These are phyloP conservation scores for Eidolon helvum DNA, from an alignment of 2,113 vertebrate species.

Conservation along the genomic window DNA sequence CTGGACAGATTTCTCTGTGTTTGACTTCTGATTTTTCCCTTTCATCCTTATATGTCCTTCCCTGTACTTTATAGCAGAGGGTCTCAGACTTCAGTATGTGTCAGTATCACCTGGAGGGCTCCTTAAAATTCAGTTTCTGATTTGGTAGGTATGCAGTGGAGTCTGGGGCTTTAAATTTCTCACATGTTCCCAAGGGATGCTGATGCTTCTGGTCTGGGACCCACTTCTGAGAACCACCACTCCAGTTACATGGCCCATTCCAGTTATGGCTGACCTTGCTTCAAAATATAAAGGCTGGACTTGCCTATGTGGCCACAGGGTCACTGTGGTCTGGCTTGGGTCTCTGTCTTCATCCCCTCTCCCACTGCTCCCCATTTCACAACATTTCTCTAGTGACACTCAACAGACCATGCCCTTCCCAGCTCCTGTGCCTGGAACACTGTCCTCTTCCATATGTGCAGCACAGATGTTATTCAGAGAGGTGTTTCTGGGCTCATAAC, in stretches of 20 bases:
- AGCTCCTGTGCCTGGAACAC: background rate
- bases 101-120: background rate
- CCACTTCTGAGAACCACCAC: background rate
- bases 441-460: accelerated
- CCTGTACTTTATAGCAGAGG: background rate
- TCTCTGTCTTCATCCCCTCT: background rate
- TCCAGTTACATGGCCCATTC: background rate
- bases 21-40: background rate
- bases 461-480: too few relatives aligned
- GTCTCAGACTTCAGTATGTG: background rate
- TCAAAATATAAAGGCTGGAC: background rate
- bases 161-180: background rate
- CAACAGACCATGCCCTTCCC: background rate
- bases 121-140: background rate
- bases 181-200: background rate
- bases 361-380: background rate
- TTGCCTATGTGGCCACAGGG: background rate
- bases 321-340: background rate
- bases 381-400: background rate
- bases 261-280: background rate
- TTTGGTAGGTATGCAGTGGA: background rate
- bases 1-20: background rate
- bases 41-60: background rate
- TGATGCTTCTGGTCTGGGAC: background rate
- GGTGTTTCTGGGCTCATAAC: background rate